Evolutionary conservation across 2,113 vertebrate species (phyloP).

Genomic region (Danio rerio): GRCz12tu NC_133179.1:16374001-16374500

Average conservation of each 20-base stretch:
- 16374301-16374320: conserved; percentile 58
- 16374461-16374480: conserved; percentile 7
- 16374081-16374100: conserved; percentile 54
- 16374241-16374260: conserved; percentile 41
- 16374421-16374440: conserved; percentile 24
- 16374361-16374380: conserved; percentile 48
- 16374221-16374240: conserved; percentile 46
- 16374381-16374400: conserved; percentile 47
- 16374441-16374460: conserved; percentile 20
- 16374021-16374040: conserved; percentile 35
- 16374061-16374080: conserved; percentile 61
- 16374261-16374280: conserved; percentile 46
- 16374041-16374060: conserved; percentile 45
- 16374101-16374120: conserved; percentile 47
- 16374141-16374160: neutral
- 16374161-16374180: neutral
- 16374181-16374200: conserved; percentile 42
- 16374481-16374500: conserved; percentile 3
- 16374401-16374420: neutral
- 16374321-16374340: conserved; percentile 39
- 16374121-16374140: conserved; percentile 20
- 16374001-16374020: conserved; percentile 42
- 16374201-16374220: conserved; percentile 41
- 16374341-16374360: conserved; percentile 1
- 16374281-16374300: conserved; percentile 58